These are phyloP conservation scores for Frieseomelitta varia DNA, from an alignment of 1,140 invertebrate species.

Conservation along the genomic window DNA sequence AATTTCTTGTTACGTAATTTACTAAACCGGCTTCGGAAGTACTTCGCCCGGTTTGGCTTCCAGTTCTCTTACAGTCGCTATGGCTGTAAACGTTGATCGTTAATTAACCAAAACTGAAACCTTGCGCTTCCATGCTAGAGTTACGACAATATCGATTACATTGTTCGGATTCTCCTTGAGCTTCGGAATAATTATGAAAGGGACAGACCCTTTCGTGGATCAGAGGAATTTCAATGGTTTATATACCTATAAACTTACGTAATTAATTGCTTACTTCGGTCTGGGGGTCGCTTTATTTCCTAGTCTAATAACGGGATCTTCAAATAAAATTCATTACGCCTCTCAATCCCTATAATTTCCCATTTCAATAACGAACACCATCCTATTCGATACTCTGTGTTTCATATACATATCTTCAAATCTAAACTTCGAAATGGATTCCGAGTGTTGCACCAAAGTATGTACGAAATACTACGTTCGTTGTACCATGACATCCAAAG, in stretches of 20 bases:
- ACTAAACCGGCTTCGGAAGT: constrained; percentile 14
- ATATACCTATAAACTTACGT: constrained; percentile 25
- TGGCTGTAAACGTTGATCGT: constrained; percentile 34
- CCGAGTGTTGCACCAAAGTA: too few species aligned
- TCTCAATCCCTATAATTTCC: too few species aligned
- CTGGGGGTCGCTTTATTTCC: too few species aligned
- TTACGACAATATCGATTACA: constrained; percentile 37
- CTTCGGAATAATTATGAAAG: constrained; percentile 32
- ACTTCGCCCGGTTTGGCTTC: background rate
- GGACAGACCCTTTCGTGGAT: background rate
- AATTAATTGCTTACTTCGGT: constrained; percentile 16
- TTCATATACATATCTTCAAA: too few species aligned
- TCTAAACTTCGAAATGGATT: too few species aligned
- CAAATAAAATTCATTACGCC: too few species aligned
- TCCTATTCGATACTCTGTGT: too few species aligned
- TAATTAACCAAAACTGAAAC: constrained; percentile 44
- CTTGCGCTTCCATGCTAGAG: background rate
- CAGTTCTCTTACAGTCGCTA: background rate
- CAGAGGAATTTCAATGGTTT: constrained; percentile 38
- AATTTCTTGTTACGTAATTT: constrained; percentile 57
- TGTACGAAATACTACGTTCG: too few species aligned
- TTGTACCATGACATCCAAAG: too few species aligned
- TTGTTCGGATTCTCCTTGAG: constrained; percentile 23
- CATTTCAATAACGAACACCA: too few species aligned
- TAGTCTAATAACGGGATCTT: too few species aligned